Base-by-base conservation (phyloP, 2,113 vertebrate species). In the Rousettus leschenaultii region DNA sequence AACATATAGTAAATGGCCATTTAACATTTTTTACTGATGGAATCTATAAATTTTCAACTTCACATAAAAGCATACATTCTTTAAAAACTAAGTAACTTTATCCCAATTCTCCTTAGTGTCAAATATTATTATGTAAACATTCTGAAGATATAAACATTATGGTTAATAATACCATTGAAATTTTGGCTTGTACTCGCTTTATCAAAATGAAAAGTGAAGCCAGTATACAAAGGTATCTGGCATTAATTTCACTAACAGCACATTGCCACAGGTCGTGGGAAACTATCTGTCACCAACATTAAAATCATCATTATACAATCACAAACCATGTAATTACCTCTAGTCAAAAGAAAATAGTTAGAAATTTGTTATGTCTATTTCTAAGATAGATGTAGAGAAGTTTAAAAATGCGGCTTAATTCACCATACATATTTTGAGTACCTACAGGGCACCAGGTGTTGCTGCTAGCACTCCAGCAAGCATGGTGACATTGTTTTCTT, bases 191-290 rank as follows among this genome's bases (percentile, higher is more conserved):
- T 48, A 3, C 2, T 84, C 28, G 89, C 51, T 84, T 89, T 71
- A 61, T 79, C 53, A 65, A 80, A 96, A 71, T 51, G 45, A 96
- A 95, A 74, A 77, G 63, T 83, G 45, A 74, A 51, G 26, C 10
- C 28, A 85, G 71, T 63, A 65, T n/a, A 28, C 59, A 70, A 80
- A 77, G 38, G 7, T 45, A 79, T 16, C 30, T 6, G 11, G 28
- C 24, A 65, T 75, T 92, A 73, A 89, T 93, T 89, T 96, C 26
- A 74, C 18, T 43, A 88, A 73, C 15, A 84, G n/a, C 18, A 86
- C 24, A 9, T 65, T 79, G n/a, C 30, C 45, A 90, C 1, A 66
- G 61, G 38, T 78, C 43, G 63, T 2, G 6, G 35, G 26, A 70
- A 94, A 86, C 63, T 80, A 28, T 83, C n/a, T 74, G 15, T 74